Conservation (phyloP, 2,888 invertebrate genomes). For the Caenorhabditis sp. region DNA sequence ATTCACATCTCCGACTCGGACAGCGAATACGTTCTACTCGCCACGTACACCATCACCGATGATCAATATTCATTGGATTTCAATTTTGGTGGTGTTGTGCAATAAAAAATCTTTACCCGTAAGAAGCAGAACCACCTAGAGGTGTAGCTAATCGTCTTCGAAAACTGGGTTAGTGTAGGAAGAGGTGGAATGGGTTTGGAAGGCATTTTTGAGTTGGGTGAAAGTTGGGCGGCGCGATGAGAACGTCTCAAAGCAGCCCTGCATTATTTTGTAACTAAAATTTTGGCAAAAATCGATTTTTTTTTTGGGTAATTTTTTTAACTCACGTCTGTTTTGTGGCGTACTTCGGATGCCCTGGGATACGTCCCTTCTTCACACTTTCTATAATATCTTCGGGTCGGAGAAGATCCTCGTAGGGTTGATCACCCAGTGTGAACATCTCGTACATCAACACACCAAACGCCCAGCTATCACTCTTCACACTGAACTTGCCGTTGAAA, state of each 20-base stretch:
- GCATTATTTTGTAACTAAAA: constrained; percentile 57
- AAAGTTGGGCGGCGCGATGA: constrained; percentile 48
- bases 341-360: constrained; percentile 49
- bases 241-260: constrained; percentile 47
- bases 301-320: too few species aligned
- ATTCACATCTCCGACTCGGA: constrained; percentile 30
- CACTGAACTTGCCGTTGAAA: constrained; percentile 50
- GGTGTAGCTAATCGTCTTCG: not conserved
- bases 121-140: not conserved
- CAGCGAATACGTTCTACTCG: constrained; percentile 17
- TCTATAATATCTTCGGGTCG: constrained; percentile 51
- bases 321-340: constrained; percentile 53
- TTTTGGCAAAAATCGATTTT: too few species aligned
- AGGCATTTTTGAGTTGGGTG: constrained; percentile 46
- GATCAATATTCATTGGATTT: not conserved
- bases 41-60: not conserved
- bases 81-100: not conserved
- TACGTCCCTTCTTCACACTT: constrained; percentile 42
- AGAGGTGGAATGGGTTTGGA: constrained; percentile 35
- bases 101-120: not conserved
- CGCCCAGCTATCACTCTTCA: constrained; percentile 57
- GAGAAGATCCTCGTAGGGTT: constrained; percentile 49
- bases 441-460: constrained; percentile 55
- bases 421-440: constrained; percentile 53
- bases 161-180: constrained; percentile 52